phyloP scores from a whole-genome alignment of 2,113 vertebrate species.

The Barnardius zonarius region DNA sequence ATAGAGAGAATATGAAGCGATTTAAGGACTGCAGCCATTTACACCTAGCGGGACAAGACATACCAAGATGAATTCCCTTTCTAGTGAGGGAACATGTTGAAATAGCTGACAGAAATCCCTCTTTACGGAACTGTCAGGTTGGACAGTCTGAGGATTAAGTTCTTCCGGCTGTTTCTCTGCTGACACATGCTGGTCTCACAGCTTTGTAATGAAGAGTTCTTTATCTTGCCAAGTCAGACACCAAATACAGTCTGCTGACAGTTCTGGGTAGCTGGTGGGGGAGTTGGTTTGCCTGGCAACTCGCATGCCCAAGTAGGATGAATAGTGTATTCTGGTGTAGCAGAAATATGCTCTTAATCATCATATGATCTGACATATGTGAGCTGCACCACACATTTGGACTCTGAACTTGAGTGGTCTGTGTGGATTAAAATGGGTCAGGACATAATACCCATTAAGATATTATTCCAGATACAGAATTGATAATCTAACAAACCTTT shows the following conservation, averaged over 20 bases:
- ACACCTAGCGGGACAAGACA: neutral
- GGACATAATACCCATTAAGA: neutral
- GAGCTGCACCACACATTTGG: neutral
- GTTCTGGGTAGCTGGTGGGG: neutral
- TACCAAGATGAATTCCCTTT: neutral
- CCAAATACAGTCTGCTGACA: neutral
- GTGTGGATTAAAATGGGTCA: neutral
- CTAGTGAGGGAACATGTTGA: neutral
- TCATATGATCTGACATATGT: neutral
- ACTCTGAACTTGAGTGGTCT: neutral
- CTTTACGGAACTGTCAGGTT: neutral
- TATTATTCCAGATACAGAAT: neutral
- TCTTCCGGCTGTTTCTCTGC: neutral
- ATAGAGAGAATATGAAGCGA: neutral
- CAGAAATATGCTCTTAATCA: neutral
- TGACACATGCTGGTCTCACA: neutral
- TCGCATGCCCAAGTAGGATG: neutral
- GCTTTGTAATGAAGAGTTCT: neutral
- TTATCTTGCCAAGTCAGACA: neutral
- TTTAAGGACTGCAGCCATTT: neutral
- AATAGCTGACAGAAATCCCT: neutral
- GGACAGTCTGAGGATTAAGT: neutral
- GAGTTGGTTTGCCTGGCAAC: neutral
- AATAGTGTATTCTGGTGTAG: neutral
- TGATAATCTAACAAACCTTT: neutral